phyloP scores from a whole-genome alignment of 2,888 invertebrate species.

The Plebejus anna region DNA sequence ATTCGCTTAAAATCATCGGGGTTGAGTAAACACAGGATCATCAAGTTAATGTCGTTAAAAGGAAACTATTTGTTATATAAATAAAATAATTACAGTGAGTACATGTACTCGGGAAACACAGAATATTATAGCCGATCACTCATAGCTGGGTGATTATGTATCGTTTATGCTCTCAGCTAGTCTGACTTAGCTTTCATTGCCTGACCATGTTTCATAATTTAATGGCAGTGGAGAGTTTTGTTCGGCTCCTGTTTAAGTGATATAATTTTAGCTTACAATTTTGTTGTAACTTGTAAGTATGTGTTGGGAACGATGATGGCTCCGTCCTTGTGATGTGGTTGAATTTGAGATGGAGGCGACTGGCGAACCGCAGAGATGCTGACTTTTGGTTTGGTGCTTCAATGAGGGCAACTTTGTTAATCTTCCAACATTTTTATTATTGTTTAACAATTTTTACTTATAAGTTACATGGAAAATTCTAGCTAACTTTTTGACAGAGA shows the following conservation, averaged over 20 bases:
- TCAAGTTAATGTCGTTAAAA: conserved; percentile 31
- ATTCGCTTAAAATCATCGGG: neutral
- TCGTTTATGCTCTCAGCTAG: conserved; percentile 38
- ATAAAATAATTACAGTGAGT: conserved; percentile 66
- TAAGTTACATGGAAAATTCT: too few relatives aligned
- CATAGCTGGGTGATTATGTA: conserved; percentile 45
- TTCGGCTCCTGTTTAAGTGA: conserved; percentile 30
- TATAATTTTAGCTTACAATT: conserved; percentile 34
- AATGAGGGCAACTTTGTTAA: too few relatives aligned
- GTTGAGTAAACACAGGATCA: conserved; percentile 10
- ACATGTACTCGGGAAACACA: conserved; percentile 55
- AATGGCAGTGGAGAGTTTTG: conserved; percentile 34
- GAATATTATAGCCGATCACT: conserved; percentile 53
- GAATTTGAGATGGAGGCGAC: too few relatives aligned
- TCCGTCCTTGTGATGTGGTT: too few relatives aligned
- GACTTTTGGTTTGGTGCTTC: too few relatives aligned
- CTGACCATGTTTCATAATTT: conserved; percentile 37
- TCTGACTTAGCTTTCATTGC: conserved; percentile 45
- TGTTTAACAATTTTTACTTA: too few relatives aligned
- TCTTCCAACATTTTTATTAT: too few relatives aligned
- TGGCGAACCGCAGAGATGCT: too few relatives aligned
- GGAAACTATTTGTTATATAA: conserved; percentile 68
- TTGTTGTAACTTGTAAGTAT: neutral
- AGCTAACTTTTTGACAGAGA: too few relatives aligned
- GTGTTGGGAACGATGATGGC: too few relatives aligned